Evolutionary conservation across 2,797 vertebrate genomes (phyloP), one percentile per base, ranked within the genome.

Genomic region (Coilia nasus): DNA sequence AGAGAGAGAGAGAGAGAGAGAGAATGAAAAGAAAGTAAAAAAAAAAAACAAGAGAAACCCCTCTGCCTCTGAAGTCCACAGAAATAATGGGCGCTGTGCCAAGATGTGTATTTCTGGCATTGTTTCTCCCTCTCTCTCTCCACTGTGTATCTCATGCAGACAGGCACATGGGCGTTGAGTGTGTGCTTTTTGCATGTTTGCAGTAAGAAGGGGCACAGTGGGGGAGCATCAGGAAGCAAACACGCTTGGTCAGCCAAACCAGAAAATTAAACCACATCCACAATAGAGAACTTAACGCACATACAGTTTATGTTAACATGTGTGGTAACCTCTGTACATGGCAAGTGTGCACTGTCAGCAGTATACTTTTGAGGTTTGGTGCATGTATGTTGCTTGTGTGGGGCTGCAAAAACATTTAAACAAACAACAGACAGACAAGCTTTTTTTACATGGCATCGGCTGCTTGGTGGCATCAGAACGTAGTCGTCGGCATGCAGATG

Each of bases 21-120:
- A 9, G 50, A 54, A 6, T 25, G 71, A 75, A 41, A 2, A 75
- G 31, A 78, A 15, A 35, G 35, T 35, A 28, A 19, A 28, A 78
- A 1, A 78, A 44, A 44, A 9, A 78, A 44, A 19, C 15, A 59
- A 78, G 71, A 78, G 71, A 78, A 78, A 78, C 7, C 71, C 71
- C 71, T 41, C n/a, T 21, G 54, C 81, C 35, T 78, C 71, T 78
- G 71, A 78, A 78, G 71, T 78, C 71, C 71, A 21, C 19, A 35
- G 31, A 78, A 78, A 78, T 78, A 56, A 56, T 50, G 54, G 81
- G 46, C 46, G 15, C 28, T 82, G n/a, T 15, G 81, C 71, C 71
- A 78, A 78, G 41, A 78, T 44, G 31, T 41, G 31, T 78, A 21
- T 78, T 44, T 78, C 71, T 78, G 17, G 31, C 35, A 21, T 78